Conservation (phyloP, 2,888 invertebrate genomes). For the Napeogenes sylphis region DNA sequence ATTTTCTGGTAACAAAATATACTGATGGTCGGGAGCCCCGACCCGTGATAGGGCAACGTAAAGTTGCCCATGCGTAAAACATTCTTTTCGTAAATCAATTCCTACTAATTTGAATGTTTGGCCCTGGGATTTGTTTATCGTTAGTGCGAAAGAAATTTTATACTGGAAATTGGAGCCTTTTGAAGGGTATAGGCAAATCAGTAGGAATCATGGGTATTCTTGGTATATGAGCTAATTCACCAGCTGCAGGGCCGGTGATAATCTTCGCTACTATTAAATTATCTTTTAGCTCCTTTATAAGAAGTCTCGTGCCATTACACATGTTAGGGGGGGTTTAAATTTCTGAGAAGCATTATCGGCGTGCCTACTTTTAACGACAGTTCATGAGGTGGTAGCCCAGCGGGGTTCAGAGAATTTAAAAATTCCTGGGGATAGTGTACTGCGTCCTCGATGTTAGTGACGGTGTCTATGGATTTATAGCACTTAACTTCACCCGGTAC, state of each 20-base stretch:
- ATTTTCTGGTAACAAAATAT: constrained; percentile 4
- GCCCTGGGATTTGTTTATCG: too few species aligned
- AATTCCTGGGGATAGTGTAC: constrained; percentile 37
- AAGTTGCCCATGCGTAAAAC: too few species aligned
- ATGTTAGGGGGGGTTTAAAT: constrained; percentile 15
- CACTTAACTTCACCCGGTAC: constrained; percentile 23
- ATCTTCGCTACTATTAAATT: constrained; percentile 35
- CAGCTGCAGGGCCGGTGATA: constrained; percentile 32
- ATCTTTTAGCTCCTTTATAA: constrained; percentile 32
- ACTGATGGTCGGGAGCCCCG: too few species aligned
- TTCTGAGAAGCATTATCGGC: constrained; percentile 10
- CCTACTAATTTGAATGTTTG: too few species aligned
- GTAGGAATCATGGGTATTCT: constrained; percentile 33
- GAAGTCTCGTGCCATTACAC: constrained; percentile 24
- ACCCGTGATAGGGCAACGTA: too few species aligned
- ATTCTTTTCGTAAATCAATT: too few species aligned
- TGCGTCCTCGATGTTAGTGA: constrained; percentile 34
- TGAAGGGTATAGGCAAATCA: constrained; percentile 32
- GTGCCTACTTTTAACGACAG: constrained; percentile 23
- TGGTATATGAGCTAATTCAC: constrained; percentile 33
- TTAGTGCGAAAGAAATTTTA: too few species aligned
- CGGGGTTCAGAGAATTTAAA: constrained; percentile 37
- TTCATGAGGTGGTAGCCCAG: constrained; percentile 33
- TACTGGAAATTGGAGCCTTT: constrained; percentile 18
- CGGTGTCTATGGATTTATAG: constrained; percentile 36